These are phyloP conservation scores for Drosophila merina DNA, from an alignment of 2,888 invertebrate species.

Conservation along the genomic window DNA sequence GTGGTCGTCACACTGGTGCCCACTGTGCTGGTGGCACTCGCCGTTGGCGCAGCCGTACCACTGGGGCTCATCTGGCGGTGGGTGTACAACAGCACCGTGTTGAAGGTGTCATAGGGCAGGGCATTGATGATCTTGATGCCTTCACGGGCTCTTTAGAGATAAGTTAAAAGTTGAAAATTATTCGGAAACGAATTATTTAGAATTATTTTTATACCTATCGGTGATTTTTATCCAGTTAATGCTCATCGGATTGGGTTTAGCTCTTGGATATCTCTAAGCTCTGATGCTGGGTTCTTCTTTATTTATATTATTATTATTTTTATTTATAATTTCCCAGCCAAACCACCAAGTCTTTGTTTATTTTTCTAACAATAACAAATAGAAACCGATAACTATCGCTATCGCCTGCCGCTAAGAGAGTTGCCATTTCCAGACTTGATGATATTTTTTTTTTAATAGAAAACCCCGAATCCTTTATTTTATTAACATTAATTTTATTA, in stretches of 20 bases:
- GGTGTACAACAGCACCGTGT: conserved; percentile 82
- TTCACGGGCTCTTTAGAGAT: conserved; percentile 82
- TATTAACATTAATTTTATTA: no score
- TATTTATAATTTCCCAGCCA: background rate
- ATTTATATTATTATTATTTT: background rate
- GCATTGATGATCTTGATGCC: conserved; percentile 84
- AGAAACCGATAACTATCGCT: conserved; percentile 6
- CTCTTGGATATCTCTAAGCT: no score
- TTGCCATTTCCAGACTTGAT: conserved; percentile 9
- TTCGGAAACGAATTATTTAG: background rate
- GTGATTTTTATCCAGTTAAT: conserved; percentile 69
- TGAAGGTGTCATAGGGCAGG: conserved; percentile 81
- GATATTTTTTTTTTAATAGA: background rate
- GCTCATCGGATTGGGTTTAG: conserved; percentile 46
- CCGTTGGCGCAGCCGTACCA: conserved; percentile 8
- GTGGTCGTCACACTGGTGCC: conserved; percentile 66
- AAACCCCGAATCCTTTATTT: background rate
- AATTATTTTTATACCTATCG: conserved; percentile 44
- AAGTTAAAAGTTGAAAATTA: background rate
- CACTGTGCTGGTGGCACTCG: conserved; percentile 41
- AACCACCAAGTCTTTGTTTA: background rate
- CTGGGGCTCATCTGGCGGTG: conserved; percentile 82
- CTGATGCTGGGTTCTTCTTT: background rate
- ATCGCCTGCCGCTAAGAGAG: conserved; percentile 3
- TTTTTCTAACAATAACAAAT: conserved; percentile 7